These are phyloP conservation scores for Alaudala cheleensis DNA, from an alignment of 2,113 vertebrate species.

Conservation along the genomic window DNA sequence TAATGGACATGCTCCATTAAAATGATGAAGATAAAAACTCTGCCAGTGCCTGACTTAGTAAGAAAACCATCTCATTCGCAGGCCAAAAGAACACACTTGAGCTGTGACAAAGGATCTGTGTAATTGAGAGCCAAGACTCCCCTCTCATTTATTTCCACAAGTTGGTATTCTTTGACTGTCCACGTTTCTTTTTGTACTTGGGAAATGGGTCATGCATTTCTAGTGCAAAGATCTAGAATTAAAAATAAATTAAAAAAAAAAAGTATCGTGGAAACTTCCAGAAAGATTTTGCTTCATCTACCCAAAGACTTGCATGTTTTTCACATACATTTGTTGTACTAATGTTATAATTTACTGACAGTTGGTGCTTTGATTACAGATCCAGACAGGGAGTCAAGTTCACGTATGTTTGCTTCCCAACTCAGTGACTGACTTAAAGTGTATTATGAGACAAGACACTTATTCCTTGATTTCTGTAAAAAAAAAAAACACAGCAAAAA, in stretches of 20 bases:
- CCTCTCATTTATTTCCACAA: not conserved
- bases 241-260: not conserved
- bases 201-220: not conserved
- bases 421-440: not conserved
- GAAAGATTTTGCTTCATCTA: not conserved
- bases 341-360: not conserved
- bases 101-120: conserved; percentile 41
- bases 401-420: not conserved
- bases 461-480: not conserved
- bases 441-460: not conserved
- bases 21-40: conserved; percentile 63
- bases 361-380: conserved; percentile 13
- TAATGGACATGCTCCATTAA: conserved; percentile 66
- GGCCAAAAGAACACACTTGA: conserved; percentile 57
- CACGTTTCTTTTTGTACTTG: not conserved
- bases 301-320: not conserved
- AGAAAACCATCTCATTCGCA: conserved; percentile 7
- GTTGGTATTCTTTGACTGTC: conserved; percentile 6
- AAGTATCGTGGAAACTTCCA: not conserved
- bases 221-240: not conserved
- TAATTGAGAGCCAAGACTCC: conserved; percentile 37
- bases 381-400: not conserved
- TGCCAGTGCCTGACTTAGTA: conserved; percentile 56
- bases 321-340: not conserved
- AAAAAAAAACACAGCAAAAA: not conserved